Percentiles rank a stretch among this genome's conserved stretches.
Conservation (phyloP, 2,113 vertebrate species). For the Thomomys bottae region DNA sequence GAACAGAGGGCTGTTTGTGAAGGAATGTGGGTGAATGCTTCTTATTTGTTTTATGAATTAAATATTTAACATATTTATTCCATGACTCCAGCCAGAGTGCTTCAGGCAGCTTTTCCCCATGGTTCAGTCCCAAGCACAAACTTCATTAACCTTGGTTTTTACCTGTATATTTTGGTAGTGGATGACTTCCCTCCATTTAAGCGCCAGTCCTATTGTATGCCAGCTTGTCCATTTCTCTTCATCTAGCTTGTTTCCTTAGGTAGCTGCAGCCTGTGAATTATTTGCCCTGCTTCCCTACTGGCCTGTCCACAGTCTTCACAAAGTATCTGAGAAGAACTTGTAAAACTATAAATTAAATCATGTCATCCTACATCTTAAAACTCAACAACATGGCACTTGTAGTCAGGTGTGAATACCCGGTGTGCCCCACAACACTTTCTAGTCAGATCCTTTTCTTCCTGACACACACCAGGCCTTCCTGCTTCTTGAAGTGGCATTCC, state of each 20-base stretch:
- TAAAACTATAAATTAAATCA: neutral
- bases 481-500: neutral
- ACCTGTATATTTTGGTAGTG: no score
- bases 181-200: neutral
- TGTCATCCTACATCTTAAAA: neutral
- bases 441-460: neutral
- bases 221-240: neutral
- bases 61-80: neutral
- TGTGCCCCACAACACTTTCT: neutral
- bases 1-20: neutral
- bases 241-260: neutral
- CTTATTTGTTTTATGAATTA: neutral
- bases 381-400: neutral
- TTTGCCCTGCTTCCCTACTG: neutral
- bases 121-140: neutral
- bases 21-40: neutral
- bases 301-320: neutral
- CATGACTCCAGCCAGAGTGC: neutral
- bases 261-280: neutral
- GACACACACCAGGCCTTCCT: neutral
- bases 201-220: neutral
- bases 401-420: neutral
- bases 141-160: neutral
- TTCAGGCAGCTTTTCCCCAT: neutral
- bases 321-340: neutral